phyloP scores from a whole-genome alignment of 2,888 invertebrate genomes.

The Tanypteryx hageni region DNA sequence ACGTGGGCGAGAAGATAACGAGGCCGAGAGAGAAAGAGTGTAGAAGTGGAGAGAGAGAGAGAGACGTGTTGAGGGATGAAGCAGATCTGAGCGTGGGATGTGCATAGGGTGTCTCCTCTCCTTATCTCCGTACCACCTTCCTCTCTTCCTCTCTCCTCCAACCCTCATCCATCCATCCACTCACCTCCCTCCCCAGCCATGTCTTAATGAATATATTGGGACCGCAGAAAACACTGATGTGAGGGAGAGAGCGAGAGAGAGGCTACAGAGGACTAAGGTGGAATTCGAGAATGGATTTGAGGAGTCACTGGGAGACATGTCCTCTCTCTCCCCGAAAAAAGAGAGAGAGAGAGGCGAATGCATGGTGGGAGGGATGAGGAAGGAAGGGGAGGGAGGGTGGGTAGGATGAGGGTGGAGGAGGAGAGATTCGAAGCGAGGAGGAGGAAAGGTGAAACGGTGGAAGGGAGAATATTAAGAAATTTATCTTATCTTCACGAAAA shows the following conservation, averaged over 20 bases:
- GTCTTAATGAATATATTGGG: slow-evolving; percentile 5
- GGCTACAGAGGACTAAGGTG: background rate
- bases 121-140: background rate
- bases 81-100: background rate
- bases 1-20: slow-evolving; percentile 18
- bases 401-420: background rate
- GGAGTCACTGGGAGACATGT: background rate
- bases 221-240: background rate
- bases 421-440: background rate
- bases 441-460: background rate
- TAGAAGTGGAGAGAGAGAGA: background rate
- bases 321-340: no score
- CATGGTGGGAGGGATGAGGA: background rate
- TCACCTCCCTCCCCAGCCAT: no score
- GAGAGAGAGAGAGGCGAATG: no score
- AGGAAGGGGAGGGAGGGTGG: background rate
- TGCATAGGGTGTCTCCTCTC: background rate
- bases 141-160: no score
- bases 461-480: no score
- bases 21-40: background rate
- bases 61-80: background rate
- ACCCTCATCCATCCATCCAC: no score
- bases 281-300: background rate
- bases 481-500: background rate
- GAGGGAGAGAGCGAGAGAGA: no score